These are phyloP conservation scores for Echinarachnius parma DNA, from an alignment of 53 echinoderm and acorn worm genomes.

Conservation along the genomic window DNA sequence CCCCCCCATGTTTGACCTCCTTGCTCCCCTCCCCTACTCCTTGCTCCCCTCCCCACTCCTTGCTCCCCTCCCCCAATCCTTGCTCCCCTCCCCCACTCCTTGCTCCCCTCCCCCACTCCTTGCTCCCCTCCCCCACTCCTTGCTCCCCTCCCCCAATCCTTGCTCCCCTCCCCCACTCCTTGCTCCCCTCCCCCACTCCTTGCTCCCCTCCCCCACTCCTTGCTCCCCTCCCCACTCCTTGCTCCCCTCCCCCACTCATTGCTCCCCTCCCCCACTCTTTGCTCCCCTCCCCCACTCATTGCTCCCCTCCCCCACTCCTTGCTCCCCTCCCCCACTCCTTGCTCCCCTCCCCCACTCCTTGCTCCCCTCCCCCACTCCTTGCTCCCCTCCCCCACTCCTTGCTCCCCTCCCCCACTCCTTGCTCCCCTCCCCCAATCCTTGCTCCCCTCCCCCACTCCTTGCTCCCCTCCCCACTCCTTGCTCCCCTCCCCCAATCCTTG, in stretches of 20 bases:
- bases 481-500: too few relatives aligned
- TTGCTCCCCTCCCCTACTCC: neutral
- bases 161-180: neutral
- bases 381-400: neutral
- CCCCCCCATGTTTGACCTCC: neutral
- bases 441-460: too few relatives aligned
- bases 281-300: neutral
- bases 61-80: neutral
- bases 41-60: neutral
- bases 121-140: neutral
- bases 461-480: too few relatives aligned
- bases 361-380: neutral
- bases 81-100: neutral
- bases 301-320: neutral
- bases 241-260: neutral
- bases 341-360: neutral
- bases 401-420: too few relatives aligned
- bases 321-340: neutral
- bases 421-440: too few relatives aligned
- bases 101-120: neutral
- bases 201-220: neutral
- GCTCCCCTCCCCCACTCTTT: neutral
- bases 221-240: neutral
- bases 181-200: neutral
- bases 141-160: neutral